phyloP scores from a whole-genome alignment of 2,113 vertebrate species.

The Tachysurus fulvidraco region DNA sequence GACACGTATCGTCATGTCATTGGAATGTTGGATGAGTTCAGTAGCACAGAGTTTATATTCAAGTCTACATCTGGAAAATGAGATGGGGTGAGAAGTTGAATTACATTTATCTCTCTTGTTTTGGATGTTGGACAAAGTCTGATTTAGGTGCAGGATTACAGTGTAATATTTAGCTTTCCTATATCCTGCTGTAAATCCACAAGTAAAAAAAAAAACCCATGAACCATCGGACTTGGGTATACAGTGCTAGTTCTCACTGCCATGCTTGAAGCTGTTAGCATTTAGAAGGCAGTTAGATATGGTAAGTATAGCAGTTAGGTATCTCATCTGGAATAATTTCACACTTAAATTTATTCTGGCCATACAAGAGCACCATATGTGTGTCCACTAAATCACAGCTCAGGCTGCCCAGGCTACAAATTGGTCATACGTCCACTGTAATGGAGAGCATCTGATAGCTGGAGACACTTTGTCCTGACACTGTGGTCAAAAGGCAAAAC shows the following conservation, averaged over 20 bases:
- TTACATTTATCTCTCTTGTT: slow-evolving; percentile 36
- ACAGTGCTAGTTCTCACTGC: slow-evolving; percentile 10
- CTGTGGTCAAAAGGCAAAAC: slow-evolving; percentile 8
- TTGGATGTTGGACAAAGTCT: slow-evolving; percentile 30
- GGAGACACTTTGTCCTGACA: slow-evolving; percentile 23
- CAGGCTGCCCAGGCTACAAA: slow-evolving; percentile 54
- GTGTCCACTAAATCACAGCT: slow-evolving; percentile 52
- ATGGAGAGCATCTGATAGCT: slow-evolving; percentile 57
- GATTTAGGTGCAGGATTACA: slow-evolving; percentile 32
- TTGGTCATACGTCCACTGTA: slow-evolving; percentile 58
- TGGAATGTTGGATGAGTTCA: slow-evolving; percentile 25
- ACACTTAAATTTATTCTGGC: slow-evolving; percentile 53
- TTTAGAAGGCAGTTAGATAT: slow-evolving; percentile 53
- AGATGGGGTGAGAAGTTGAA: slow-evolving; percentile 46
- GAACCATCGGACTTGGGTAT: slow-evolving; percentile 10
- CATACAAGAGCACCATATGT: slow-evolving; percentile 49
- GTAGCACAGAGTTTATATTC: background rate
- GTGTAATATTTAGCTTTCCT: slow-evolving; percentile 35
- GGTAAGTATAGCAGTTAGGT: slow-evolving; percentile 42
- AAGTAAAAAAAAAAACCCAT: background rate
- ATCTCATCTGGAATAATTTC: slow-evolving; percentile 64
- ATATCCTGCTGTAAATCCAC: slow-evolving; percentile 43
- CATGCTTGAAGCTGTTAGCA: slow-evolving; percentile 45
- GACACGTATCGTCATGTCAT: slow-evolving; percentile 12
- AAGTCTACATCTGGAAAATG: slow-evolving; percentile 36